phyloP scores from a whole-genome alignment of 2,888 invertebrate species.

The Melikaiella ostensackeni region DNA sequence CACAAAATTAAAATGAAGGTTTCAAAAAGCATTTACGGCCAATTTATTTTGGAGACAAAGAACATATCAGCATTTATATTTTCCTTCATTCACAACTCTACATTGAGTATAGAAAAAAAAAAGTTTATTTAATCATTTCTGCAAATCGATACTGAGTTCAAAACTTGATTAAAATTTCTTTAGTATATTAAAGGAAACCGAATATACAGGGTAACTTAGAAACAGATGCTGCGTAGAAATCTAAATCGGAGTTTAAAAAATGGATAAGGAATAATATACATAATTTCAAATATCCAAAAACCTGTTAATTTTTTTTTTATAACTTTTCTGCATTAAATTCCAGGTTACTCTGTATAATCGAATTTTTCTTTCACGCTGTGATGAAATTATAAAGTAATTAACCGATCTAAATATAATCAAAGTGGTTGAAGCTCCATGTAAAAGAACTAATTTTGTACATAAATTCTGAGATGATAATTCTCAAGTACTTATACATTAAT shows the following conservation, averaged over 20 bases:
- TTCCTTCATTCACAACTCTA: neutral
- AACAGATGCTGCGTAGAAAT: slow-evolving; percentile 7
- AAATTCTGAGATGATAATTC: neutral
- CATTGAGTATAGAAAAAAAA: neutral
- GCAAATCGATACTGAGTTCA: neutral
- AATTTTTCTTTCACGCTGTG: slow-evolving; percentile 12
- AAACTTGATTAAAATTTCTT: neutral
- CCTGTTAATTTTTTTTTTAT: neutral
- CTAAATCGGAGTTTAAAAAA: neutral
- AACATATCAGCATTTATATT: slow-evolving; percentile 6
- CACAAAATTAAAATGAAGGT: neutral
- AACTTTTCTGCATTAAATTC: neutral
- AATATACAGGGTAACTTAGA: slow-evolving; percentile 40
- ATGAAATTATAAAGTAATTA: slow-evolving; percentile 19
- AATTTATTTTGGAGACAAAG: neutral
- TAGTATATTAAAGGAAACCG: neutral
- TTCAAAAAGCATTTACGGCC: neutral
- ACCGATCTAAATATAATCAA: neutral
- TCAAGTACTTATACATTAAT: neutral
- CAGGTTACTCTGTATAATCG: slow-evolving; percentile 19
- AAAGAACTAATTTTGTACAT: slow-evolving; percentile 20
- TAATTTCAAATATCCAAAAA: neutral
- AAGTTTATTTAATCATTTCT: neutral
- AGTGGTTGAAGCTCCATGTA: neutral
- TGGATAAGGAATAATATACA: neutral